These are phyloP conservation scores for Pleuronectes platessa DNA, from an alignment of 2,113 vertebrate species.

Conservation along the genomic window DNA sequence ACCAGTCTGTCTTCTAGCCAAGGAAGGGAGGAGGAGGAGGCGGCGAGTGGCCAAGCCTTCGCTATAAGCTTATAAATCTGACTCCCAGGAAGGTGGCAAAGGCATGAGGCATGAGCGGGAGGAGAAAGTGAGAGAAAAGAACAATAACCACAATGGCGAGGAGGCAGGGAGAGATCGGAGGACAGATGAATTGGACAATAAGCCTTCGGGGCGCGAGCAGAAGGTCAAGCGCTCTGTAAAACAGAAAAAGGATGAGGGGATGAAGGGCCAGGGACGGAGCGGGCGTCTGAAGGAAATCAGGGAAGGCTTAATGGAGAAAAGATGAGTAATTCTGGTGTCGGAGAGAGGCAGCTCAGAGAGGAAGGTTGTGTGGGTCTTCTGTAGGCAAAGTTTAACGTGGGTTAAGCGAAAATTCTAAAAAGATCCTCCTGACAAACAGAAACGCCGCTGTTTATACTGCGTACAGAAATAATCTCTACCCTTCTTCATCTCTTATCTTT, in stretches of 20 bases:
- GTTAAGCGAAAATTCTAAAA: not conserved
- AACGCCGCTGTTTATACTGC: not conserved
- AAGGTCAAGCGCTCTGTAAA: slow-evolving; percentile 44
- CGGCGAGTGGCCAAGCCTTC: slow-evolving; percentile 8
- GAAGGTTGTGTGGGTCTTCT: not conserved
- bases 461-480: too few species aligned
- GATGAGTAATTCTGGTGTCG: slow-evolving; percentile 19
- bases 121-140: slow-evolving; percentile 34
- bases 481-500: not conserved
- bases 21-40: slow-evolving; percentile 1
- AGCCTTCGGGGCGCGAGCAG: slow-evolving; percentile 48
- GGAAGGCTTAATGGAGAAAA: slow-evolving; percentile 2
- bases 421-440: slow-evolving; percentile 1
- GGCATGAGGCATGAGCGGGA: slow-evolving; percentile 28
- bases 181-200: slow-evolving; percentile 66
- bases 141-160: slow-evolving; percentile 50
- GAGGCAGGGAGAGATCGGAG: slow-evolving; percentile 46
- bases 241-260: slow-evolving; percentile 24
- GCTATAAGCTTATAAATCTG: slow-evolving; percentile 66
- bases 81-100: slow-evolving; percentile 37
- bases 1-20: slow-evolving; percentile 19
- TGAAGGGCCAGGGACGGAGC: slow-evolving; percentile 1
- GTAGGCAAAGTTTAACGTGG: not conserved
- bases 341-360: not conserved
- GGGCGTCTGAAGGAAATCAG: not conserved